These are phyloP conservation scores for Asobara japonica DNA, from an alignment of 1,140 invertebrate genomes.

Conservation along the genomic window DNA sequence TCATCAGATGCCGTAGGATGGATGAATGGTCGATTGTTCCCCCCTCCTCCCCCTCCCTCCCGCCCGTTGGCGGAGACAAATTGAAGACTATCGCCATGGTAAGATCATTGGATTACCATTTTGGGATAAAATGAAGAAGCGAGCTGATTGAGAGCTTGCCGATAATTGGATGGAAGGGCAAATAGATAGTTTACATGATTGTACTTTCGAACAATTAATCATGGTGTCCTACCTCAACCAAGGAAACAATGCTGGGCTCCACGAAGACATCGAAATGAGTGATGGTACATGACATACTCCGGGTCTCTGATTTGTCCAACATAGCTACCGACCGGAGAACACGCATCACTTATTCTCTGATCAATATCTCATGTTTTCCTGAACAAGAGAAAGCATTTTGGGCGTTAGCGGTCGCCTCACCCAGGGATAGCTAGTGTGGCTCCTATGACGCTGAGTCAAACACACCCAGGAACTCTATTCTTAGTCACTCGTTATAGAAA, in stretches of 20 bases:
- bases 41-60: no score
- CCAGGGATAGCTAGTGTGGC: not conserved
- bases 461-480: constrained; percentile 12
- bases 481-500: constrained; percentile 28
- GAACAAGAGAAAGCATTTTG: not conserved
- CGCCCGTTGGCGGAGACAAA: constrained; percentile 29
- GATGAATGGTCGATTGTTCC: constrained; percentile 34
- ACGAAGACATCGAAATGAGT: not conserved
- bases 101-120: not conserved
- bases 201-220: not conserved
- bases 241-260: not conserved
- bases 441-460: constrained; percentile 14
- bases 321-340: not conserved
- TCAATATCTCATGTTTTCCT: not conserved
- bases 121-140: not conserved
- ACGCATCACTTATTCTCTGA: not conserved
- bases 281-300: not conserved
- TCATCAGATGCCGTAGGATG: constrained; percentile 24
- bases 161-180: not conserved
- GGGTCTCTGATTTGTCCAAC: not conserved
- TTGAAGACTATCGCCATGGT: constrained; percentile 17
- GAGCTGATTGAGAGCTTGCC: not conserved
- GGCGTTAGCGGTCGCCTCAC: not conserved
- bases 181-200: not conserved
- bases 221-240: not conserved